These are phyloP conservation scores for Trichopoda pennipes DNA, from an alignment of 2,888 invertebrate species.

Conservation along the genomic window DNA sequence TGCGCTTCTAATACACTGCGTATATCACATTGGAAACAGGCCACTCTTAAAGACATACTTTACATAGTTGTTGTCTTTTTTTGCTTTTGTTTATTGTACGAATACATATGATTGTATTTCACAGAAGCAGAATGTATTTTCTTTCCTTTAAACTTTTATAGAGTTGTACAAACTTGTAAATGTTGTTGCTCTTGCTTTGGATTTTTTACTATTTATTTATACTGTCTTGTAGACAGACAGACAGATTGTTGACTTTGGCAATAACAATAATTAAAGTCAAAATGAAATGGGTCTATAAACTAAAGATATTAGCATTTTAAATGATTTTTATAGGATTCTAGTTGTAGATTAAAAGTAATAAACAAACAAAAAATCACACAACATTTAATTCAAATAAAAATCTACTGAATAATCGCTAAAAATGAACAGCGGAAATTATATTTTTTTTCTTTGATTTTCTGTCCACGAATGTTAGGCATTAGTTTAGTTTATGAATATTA, in stretches of 20 bases:
- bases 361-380: conserved; percentile 26
- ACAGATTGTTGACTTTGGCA: conserved; percentile 78
- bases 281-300: conserved; percentile 77
- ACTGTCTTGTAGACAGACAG: conserved; percentile 61
- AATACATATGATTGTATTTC: conserved; percentile 29
- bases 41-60: conserved; percentile 34
- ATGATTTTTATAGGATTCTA: conserved; percentile 75
- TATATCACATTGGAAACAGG: background rate
- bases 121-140: conserved; percentile 58
- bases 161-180: background rate
- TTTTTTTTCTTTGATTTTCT: background rate
- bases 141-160: conserved; percentile 11
- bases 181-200: conserved; percentile 32
- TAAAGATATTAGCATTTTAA: conserved; percentile 78
- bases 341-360: conserved; percentile 59
- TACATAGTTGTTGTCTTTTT: conserved; percentile 19
- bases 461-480: conserved; percentile 47
- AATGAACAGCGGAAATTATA: conserved; percentile 13
- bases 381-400: conserved; percentile 2
- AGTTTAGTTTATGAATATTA: conserved; percentile 75
- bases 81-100: conserved; percentile 8
- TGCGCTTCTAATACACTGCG: background rate
- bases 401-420: conserved; percentile 11
- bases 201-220: conserved; percentile 50
- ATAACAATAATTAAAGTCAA: conserved; percentile 79